phyloP scores from a whole-genome alignment of 2,113 vertebrate genomes.

The Mystacornis crossleyi region DNA sequence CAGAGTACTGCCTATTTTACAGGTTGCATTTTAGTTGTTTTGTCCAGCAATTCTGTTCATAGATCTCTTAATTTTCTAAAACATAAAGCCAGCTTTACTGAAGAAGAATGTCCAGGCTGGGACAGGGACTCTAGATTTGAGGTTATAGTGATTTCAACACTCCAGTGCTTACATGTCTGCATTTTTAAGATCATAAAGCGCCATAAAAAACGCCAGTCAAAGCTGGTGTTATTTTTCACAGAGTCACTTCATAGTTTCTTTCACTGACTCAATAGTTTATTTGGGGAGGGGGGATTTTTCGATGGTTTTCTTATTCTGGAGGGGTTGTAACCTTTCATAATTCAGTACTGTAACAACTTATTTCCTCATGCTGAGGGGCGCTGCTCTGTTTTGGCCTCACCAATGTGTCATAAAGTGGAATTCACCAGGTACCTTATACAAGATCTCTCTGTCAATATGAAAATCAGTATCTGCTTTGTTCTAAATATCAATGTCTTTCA shows the following conservation, averaged over 20 bases:
- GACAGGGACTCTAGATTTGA: not conserved
- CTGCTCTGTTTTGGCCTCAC: not conserved
- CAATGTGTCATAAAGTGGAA: not conserved
- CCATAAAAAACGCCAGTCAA: not conserved
- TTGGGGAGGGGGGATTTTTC: not conserved
- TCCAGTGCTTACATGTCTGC: not conserved
- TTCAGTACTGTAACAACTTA: not conserved
- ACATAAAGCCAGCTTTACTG: not conserved
- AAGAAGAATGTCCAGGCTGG: not conserved
- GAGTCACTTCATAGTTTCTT: not conserved
- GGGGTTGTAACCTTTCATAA: not conserved
- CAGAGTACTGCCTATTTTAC: not conserved
- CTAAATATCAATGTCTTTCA: not conserved
- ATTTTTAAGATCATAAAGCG: not conserved
- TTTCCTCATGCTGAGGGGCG: not conserved
- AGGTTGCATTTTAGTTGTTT: not conserved
- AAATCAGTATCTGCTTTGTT: not conserved
- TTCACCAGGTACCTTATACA: rapidly evolving
- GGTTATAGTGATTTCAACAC: not conserved
- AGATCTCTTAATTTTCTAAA: not conserved
- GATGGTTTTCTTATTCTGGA: not conserved
- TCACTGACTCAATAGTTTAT: not conserved
- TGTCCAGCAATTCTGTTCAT: not conserved
- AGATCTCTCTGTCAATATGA: not conserved
- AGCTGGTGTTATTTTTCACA: not conserved